phyloP scores from a whole-genome alignment of 2,888 invertebrate genomes.

The Agrilus cyanescens region DNA sequence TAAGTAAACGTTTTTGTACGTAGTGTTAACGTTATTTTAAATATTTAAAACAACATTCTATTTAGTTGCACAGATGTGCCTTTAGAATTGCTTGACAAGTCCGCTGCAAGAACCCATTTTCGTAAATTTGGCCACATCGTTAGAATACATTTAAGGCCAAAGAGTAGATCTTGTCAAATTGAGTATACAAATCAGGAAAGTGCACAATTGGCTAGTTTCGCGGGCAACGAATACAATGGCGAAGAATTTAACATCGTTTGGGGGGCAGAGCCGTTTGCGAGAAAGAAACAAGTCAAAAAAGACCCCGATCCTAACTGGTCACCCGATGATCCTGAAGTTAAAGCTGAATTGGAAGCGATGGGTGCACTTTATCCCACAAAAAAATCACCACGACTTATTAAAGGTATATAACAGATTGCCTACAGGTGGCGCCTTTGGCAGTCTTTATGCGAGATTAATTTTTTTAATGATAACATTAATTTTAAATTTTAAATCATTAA shows the following conservation, averaged over 20 bases:
- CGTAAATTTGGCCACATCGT: constrained; percentile 59
- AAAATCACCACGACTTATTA: no score
- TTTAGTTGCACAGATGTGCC: constrained; percentile 54
- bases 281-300: constrained; percentile 11
- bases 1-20: no score
- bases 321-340: constrained; percentile 51
- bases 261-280: constrained; percentile 2
- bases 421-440: no score
- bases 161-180: constrained; percentile 52
- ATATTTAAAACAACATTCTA: constrained; percentile 2
- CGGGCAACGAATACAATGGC: constrained; percentile 49
- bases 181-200: constrained; percentile 52
- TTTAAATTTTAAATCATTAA: no score
- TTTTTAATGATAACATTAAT: no score
- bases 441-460: neutral
- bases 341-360: constrained; percentile 60
- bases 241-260: constrained; percentile 30
- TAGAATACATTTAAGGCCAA: constrained; percentile 51
- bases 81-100: constrained; percentile 47
- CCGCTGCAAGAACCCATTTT: constrained; percentile 53
- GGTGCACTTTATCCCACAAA: constrained; percentile 19
- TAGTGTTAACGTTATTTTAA: neutral
- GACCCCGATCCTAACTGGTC: constrained; percentile 40
- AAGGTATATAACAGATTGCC: no score
- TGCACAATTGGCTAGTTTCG: constrained; percentile 46